A percentile compares a stretch with the other conserved stretches of the same genome.
Evolutionary conservation across 2,888 invertebrate genomes (phyloP).

Genomic region (Eutolmus rufibarbis): DNA sequence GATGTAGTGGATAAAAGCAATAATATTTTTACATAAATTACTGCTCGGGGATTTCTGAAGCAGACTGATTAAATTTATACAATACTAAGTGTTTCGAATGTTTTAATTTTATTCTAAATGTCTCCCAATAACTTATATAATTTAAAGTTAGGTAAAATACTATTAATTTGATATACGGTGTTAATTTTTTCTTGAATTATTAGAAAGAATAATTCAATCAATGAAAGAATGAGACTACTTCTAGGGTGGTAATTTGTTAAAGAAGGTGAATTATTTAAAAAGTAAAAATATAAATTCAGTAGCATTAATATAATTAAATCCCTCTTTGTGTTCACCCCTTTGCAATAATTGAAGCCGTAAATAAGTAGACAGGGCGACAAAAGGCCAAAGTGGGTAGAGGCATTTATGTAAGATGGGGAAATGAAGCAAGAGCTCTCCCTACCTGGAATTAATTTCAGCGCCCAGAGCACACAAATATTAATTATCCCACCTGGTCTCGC

Average conservation of each 20-base stretch:
- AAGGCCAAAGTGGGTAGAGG: background rate
- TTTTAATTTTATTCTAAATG: too few relatives aligned
- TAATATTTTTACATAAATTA: too few relatives aligned
- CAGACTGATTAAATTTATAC: too few relatives aligned
- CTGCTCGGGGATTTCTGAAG: too few relatives aligned
- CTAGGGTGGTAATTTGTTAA: background rate
- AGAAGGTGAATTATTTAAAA: background rate
- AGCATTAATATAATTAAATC: constrained; percentile 32
- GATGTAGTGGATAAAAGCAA: too few relatives aligned
- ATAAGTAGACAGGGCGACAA: constrained; percentile 23
- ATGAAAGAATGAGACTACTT: background rate
- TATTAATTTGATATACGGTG: too few relatives aligned
- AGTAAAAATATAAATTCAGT: background rate
- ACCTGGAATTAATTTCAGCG: constrained; percentile 37
- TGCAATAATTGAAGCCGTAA: constrained; percentile 7
- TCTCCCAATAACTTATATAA: too few relatives aligned
- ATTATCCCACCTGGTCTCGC: constrained; percentile 41
- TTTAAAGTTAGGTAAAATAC: too few relatives aligned
- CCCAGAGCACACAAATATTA: constrained; percentile 42
- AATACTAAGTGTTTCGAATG: too few relatives aligned
- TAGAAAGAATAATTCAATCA: background rate
- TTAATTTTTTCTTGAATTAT: too few relatives aligned
- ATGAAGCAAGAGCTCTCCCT: constrained; percentile 11
- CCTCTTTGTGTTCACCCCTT: background rate
- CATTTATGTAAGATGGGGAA: constrained; percentile 10